phyloP scores from a whole-genome alignment of 2,888 invertebrate genomes.

The Epiperipatus broadwayi region DNA sequence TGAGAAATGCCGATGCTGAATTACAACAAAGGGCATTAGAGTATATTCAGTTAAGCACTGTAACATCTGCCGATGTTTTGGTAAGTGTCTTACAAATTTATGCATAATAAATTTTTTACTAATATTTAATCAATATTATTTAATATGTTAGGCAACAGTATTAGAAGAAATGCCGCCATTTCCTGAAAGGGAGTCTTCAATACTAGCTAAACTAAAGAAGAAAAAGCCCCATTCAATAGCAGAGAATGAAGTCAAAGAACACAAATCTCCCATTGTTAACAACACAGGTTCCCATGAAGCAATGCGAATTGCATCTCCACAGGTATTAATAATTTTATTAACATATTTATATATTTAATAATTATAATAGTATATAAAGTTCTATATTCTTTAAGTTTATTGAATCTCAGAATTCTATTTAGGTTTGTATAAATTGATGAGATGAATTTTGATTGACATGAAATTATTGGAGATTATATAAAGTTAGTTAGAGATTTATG shows the following conservation, averaged over 20 bases:
- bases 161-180: slow-evolving; percentile 99
- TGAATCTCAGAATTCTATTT: no score
- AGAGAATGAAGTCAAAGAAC: slow-evolving; percentile 34
- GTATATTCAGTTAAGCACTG: slow-evolving; percentile 84
- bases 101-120: slow-evolving; percentile 7
- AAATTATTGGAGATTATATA: no score
- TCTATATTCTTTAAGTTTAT: no score
- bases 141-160: slow-evolving; percentile 55
- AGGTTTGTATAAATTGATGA: no score
- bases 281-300: slow-evolving; percentile 17
- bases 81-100: no score
- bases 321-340: no score
- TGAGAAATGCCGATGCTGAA: slow-evolving; percentile 93
- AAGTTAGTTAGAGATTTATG: no score
- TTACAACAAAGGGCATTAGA: slow-evolving; percentile 94
- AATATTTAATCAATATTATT: neutral
- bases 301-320: no score
- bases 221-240: slow-evolving; percentile 89
- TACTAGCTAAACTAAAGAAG: slow-evolving; percentile 90
- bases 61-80: slow-evolving; percentile 87
- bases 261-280: slow-evolving; percentile 23
- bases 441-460: no score
- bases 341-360: neutral
- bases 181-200: slow-evolving; percentile 92
- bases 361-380: no score